Percentiles rank a stretch among this genome's conserved stretches.
Conservation (phyloP, 2,888 invertebrate genomes). For the Lasioglossum marginatum region DNA sequence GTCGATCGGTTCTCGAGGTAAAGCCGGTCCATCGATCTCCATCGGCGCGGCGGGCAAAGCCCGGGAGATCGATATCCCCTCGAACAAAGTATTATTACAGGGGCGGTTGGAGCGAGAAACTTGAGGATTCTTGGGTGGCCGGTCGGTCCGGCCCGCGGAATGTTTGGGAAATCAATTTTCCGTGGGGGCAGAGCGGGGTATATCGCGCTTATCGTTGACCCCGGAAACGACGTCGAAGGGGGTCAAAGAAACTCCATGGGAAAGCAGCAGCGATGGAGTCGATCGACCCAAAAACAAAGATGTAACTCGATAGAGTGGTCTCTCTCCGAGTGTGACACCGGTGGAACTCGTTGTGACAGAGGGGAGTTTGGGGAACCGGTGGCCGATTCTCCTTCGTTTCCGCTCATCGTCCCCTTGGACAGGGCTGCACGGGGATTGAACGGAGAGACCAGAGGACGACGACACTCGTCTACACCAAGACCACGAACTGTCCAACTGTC, state of each 20-base stretch:
- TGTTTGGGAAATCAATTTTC: conserved; percentile 57
- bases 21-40: background rate
- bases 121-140: conserved; percentile 4
- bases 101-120: background rate
- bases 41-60: conserved; percentile 22
- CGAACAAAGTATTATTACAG: conserved; percentile 46
- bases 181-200: background rate
- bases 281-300: conserved; percentile 74
- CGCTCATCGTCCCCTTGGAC: conserved; percentile 23
- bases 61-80: conserved; percentile 37
- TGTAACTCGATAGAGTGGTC: conserved; percentile 78
- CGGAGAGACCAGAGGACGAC: conserved; percentile 13
- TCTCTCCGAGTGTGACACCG: conserved; percentile 52
- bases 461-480: conserved; percentile 44
- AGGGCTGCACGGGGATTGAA: background rate
- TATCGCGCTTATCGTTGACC: conserved; percentile 51
- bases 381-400: conserved; percentile 49
- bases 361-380: background rate
- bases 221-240: conserved; percentile 49
- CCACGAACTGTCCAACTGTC: conserved; percentile 78
- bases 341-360: conserved; percentile 62
- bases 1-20: background rate
- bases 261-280: conserved; percentile 58
- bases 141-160: conserved; percentile 16
- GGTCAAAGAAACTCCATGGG: conserved; percentile 57